Evolutionary conservation across 2,888 invertebrate species (phyloP), one percentile per base, ranked within the genome.

Genomic region (Tortricodes alternella): DNA sequence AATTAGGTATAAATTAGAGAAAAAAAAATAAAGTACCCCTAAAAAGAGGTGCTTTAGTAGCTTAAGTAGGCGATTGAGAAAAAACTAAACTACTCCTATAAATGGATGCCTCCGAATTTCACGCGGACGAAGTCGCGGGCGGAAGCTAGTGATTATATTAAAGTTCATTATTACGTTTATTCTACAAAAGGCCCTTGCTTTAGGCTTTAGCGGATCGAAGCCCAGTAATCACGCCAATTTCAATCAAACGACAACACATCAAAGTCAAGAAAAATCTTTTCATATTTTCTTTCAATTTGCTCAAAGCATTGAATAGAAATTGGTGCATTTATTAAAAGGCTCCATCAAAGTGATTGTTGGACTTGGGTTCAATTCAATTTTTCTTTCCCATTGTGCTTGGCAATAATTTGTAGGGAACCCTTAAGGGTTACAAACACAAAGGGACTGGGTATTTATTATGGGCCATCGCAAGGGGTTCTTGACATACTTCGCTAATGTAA

Each of bases 281-380:
- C 56, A 50, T 56, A 56, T 55, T 56, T 56, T 18, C 44, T 44
- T 35, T 35, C 46, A 29, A 34, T 32, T 49, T 19, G 8, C 19
- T 32, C 35, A 52, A 19, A n/a, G 43, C 43, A 37, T 44, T 50
- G 56, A 50, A 56, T 50, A 56, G 49, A 55, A 56, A 56, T 44
- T 48, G 46, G 41, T 32, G 29, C 43, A 11, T 55, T 55, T 38
- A 52, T 55, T 56, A 50, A 56, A 50, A 49, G 43, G 32, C 41
- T 23, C 38, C 48, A 43, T 56, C 55, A 56, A 56, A 56, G 49
- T 44, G 41, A 55, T 49, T 43, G 55, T 19, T 32, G 48, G 46
- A 46, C 43, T 48, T 29, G 43, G 50, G 50, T 7, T 18, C 41
- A 29, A 53, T 41, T 53, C 53, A 46, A 55, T 55, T 49, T 55